A percentile compares a stretch with the other conserved stretches of the same genome.
phyloP scores from a whole-genome alignment of 1,140 invertebrate genomes.

The Daktulosphaira vitifoliae region DNA sequence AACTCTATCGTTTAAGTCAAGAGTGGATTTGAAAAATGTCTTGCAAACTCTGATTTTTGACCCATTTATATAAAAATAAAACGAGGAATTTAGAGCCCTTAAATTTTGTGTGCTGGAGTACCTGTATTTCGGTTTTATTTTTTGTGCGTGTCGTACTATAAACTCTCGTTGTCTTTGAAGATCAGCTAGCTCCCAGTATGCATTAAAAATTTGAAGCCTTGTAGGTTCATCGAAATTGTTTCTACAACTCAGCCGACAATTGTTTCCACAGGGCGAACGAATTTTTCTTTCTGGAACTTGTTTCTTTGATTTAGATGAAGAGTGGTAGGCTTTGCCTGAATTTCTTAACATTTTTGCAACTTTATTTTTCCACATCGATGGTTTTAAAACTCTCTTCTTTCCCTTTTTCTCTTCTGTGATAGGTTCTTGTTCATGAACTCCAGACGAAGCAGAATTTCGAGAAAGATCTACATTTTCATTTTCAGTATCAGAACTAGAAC shows the following conservation, averaged over 20 bases:
- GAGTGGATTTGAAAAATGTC: too few species aligned
- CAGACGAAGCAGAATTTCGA: neutral
- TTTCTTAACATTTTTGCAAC: too few species aligned
- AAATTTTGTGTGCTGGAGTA: too few species aligned
- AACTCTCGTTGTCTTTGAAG: too few species aligned
- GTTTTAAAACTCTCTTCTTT: neutral
- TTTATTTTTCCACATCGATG: too few species aligned
- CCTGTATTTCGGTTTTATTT: too few species aligned
- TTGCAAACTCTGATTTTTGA: too few species aligned
- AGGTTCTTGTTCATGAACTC: neutral
- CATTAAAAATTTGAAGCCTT: too few species aligned
- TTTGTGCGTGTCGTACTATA: too few species aligned
- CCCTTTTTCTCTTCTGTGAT: neutral
- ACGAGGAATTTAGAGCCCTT: too few species aligned
- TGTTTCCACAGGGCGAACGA: neutral
- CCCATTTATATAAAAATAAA: neutral
- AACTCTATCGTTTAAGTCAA: constrained; percentile 6
- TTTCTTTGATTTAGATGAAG: constrained; percentile 3
- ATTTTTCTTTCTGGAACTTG: constrained; percentile 3
- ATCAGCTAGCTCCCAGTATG: too few species aligned
- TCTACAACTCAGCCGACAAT: neutral
- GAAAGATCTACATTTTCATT: constrained; percentile 11
- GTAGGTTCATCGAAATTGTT: neutral
- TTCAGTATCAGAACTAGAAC: constrained; percentile 7
- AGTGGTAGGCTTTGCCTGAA: constrained; percentile 7